Conservation (phyloP, 2,797 vertebrate species). For the Danio tinwini region DNA sequence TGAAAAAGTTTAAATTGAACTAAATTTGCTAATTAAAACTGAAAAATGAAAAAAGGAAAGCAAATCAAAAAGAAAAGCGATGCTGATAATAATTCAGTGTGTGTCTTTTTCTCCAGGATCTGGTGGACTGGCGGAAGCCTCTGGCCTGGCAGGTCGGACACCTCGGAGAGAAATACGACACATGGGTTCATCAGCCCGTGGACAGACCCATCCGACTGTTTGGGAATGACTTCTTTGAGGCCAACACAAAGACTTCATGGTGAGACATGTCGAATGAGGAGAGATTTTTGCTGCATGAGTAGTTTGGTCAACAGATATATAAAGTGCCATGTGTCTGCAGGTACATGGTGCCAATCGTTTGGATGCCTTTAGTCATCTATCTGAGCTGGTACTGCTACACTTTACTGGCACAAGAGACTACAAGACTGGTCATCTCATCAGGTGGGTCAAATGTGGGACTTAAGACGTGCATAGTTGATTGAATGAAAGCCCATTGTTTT, state of each 20-base stretch:
- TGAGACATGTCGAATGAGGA: conserved; percentile 59
- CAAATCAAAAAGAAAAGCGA: not conserved
- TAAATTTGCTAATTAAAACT: too few relatives aligned
- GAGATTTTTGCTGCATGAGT: not conserved
- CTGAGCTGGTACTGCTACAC: conserved; percentile 87
- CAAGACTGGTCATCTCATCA: conserved; percentile 84
- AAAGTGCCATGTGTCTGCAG: conserved; percentile 68
- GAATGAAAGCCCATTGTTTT: not conserved
- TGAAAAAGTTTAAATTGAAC: too few relatives aligned
- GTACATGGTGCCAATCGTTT: conserved; percentile 91
- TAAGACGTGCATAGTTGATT: not conserved
- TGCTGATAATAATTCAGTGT: not conserved
- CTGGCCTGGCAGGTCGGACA: conserved; percentile 96
- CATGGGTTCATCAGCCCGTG: conserved; percentile 97
- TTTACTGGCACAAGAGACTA: conserved; percentile 82
- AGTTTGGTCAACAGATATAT: not conserved
- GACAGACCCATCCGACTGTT: conserved; percentile 93
- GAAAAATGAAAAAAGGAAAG: too few relatives aligned
- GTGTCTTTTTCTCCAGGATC: conserved; percentile 78
- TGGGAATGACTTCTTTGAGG: conserved; percentile 88
- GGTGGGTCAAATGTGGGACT: conserved; percentile 71
- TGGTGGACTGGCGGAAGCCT: conserved; percentile 95
- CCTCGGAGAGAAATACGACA: conserved; percentile 91
- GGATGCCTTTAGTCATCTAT: conserved; percentile 89
- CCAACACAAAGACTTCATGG: conserved; percentile 92